phyloP scores from a whole-genome alignment of 30 jellyfish, hydroid and myxozoan species.

The Sanderia malayensis region DNA sequence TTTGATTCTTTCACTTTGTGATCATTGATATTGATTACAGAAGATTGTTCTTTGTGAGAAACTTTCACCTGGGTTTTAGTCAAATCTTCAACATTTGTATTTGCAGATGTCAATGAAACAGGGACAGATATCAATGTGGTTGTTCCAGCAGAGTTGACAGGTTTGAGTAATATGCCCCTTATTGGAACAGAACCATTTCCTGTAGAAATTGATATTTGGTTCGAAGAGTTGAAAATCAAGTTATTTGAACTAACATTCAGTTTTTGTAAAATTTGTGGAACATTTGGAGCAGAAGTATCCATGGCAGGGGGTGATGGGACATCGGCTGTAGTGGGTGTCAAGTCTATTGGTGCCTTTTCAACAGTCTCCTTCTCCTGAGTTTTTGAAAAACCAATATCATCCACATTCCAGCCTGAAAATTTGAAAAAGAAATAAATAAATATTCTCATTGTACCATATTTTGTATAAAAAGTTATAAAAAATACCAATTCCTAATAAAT shows the following conservation, averaged over 20 bases:
- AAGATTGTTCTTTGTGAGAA: conserved; percentile 30
- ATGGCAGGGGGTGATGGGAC: neutral
- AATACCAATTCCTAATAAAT: no score
- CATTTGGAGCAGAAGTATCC: neutral
- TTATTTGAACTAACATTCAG: conserved; percentile 7
- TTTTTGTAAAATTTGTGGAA: neutral
- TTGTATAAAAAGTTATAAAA: no score
- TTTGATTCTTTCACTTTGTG: neutral
- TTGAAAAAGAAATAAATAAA: neutral
- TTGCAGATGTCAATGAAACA: conserved; percentile 34
- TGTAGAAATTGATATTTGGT: conserved; percentile 47
- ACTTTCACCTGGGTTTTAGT: conserved; percentile 9
- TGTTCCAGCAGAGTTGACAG: conserved; percentile 51
- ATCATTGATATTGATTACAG: conserved; percentile 1
- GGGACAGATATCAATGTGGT: conserved; percentile 70
- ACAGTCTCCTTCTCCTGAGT: neutral
- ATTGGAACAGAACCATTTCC: conserved; percentile 55
- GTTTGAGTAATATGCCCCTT: conserved; percentile 53
- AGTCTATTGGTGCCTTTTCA: neutral
- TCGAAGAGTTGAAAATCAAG: conserved; percentile 16
- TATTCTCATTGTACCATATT: no score
- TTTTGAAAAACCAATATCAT: conserved; percentile 14
- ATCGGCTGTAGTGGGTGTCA: neutral
- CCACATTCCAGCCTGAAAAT: conserved; percentile 42
- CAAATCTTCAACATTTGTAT: conserved; percentile 17